Evolutionary conservation across 2,888 invertebrate species (phyloP).

Genomic region (Eupeodes latifasciatus): DNA sequence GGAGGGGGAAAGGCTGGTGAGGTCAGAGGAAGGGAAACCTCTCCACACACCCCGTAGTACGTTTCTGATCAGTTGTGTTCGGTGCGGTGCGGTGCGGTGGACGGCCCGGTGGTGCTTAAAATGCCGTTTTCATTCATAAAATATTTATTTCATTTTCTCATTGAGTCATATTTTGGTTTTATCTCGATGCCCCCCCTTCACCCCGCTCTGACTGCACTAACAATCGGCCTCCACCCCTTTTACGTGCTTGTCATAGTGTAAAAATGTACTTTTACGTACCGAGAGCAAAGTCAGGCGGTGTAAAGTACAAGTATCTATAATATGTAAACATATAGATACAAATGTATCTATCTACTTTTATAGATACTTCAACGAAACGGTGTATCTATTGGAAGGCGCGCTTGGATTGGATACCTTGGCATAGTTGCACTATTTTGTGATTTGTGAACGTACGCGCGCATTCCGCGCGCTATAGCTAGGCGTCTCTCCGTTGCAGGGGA

Average conservation of each 20-base stretch:
- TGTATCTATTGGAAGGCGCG: constrained; percentile 38
- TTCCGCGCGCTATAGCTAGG: background rate
- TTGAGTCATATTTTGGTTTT: constrained; percentile 72
- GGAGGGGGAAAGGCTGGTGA: background rate
- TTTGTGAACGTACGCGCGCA: constrained; percentile 61
- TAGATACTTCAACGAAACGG: constrained; percentile 23
- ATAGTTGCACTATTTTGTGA: constrained; percentile 65
- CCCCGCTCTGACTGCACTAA: background rate
- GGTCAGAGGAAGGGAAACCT: constrained; percentile 14
- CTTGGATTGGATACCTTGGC: constrained; percentile 66
- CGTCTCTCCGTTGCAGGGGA: constrained; percentile 27
- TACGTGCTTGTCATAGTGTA: constrained; percentile 39
- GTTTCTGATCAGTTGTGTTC: constrained; percentile 3
- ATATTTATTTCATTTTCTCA: constrained; percentile 67
- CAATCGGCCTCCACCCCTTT: constrained; percentile 18
- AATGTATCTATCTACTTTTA: background rate
- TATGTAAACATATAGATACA: too few relatives aligned
- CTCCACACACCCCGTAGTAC: background rate
- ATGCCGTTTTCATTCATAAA: constrained; percentile 71
- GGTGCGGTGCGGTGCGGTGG: too few relatives aligned
- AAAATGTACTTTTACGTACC: constrained; percentile 39
- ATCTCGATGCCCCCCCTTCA: constrained; percentile 25
- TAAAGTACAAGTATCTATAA: constrained; percentile 6
- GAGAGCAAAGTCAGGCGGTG: constrained; percentile 12
- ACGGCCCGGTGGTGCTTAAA: background rate